Conservation (phyloP, 2,888 invertebrate species). For the Hemithea aestivaria region DNA sequence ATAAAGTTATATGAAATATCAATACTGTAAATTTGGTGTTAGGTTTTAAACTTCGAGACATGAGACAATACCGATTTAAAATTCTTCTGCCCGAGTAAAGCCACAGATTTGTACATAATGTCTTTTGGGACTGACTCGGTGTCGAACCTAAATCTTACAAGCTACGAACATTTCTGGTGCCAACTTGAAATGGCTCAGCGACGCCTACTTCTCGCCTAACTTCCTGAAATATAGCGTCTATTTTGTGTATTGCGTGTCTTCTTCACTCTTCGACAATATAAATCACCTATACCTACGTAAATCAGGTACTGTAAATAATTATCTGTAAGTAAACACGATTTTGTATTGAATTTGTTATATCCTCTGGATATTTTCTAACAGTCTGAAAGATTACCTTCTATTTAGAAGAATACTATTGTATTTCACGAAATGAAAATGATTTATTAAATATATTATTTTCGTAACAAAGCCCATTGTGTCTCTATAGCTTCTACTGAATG, state of each 20-base stretch:
- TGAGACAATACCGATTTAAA: constrained; percentile 23
- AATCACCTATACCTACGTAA: no score
- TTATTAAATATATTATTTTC: constrained; percentile 18
- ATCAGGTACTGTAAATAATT: no score
- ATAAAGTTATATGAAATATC: no score
- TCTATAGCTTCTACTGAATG: constrained; percentile 41
- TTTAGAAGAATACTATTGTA: no score
- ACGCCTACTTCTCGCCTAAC: constrained; percentile 5
- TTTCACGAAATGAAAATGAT: no score
- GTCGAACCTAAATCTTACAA: constrained; percentile 32
- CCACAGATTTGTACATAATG: constrained; percentile 30
- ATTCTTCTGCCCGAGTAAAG: constrained; percentile 31
- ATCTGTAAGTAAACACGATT: no score
- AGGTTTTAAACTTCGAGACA: no score
- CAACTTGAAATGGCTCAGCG: constrained; percentile 14
- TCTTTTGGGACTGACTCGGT: constrained; percentile 28
- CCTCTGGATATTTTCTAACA: no score
- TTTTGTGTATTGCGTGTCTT: constrained; percentile 8
- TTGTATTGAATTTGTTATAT: no score
- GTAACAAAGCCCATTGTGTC: constrained; percentile 47
- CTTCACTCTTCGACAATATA: constrained; percentile 2
- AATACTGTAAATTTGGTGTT: no score
- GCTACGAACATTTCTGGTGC: constrained; percentile 24
- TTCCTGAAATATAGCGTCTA: constrained; percentile 12
- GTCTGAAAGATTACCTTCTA: no score